phyloP scores from a whole-genome alignment of 2,888 invertebrate genomes.

The Folsomia candida region DNA sequence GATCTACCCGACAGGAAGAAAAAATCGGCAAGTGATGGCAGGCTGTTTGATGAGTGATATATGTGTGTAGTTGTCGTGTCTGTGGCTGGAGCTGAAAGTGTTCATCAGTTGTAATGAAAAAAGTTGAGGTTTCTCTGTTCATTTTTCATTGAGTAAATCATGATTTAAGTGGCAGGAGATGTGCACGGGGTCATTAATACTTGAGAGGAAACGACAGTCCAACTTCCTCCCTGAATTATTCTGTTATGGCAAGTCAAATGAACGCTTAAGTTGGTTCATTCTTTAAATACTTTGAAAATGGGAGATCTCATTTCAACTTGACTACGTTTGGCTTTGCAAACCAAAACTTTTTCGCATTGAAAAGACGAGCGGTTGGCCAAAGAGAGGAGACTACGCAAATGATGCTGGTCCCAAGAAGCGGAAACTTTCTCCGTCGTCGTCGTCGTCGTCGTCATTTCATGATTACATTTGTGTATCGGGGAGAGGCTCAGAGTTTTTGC shows the following conservation, averaged over 20 bases:
- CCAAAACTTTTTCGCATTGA: neutral
- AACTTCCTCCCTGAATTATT: constrained; percentile 17
- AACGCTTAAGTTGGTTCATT: neutral
- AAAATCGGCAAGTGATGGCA: neutral
- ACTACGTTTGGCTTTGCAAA: too few relatives aligned
- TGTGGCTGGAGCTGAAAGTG: too few relatives aligned
- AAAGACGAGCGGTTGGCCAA: neutral
- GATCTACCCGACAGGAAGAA: too few relatives aligned
- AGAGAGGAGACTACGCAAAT: neutral
- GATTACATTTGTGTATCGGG: neutral
- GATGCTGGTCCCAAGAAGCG: neutral
- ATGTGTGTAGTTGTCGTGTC: too few relatives aligned
- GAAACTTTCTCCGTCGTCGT: neutral
- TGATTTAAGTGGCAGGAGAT: constrained; percentile 37
- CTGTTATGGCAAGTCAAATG: neutral
- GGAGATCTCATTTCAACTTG: neutral
- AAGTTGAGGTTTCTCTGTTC: constrained; percentile 10
- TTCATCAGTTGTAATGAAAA: constrained; percentile 19
- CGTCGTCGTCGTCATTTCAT: too few relatives aligned
- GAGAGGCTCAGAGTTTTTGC: neutral
- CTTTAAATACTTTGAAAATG: too few relatives aligned
- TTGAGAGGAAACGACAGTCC: neutral
- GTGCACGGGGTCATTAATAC: neutral
- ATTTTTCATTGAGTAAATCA: constrained; percentile 32
- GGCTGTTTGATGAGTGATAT: neutral